Evolutionary conservation across 2,888 invertebrate species (phyloP), one percentile per base, ranked within the genome.

Genomic region (Therioaphis trifolii): DNA sequence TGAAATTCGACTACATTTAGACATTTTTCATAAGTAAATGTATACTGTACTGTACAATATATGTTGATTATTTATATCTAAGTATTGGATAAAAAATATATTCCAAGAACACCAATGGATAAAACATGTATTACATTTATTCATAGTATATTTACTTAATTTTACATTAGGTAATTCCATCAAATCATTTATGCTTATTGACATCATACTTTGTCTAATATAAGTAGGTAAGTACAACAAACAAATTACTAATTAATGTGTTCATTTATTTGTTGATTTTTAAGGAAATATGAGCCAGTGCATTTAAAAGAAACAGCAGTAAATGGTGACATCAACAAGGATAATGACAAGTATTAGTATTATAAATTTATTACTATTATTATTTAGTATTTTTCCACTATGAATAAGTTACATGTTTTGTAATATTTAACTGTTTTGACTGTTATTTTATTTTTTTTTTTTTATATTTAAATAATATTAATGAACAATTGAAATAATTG

Each of bases 241-340:
- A n/a, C n/a, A n/a, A n/a, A n/a, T n/a, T n/a, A n/a, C n/a, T 11
- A 15, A 61, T 76, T 76, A 29, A 63, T 63, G 2, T 55, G 49
- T 71, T 29, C 75, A n/a, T n/a, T n/a, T n/a, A n/a, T n/a, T n/a
- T 55, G 18, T 27, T 58, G 46, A 9, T 68, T 78, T 78, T 43
- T n/a, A 35, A 84, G 79, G 58, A 79, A 79, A 71, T 79, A 79
- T 29, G 15, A 79, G 15, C 43, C 27, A 29, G 71, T 79, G 24
- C 71, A 24, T 40, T 18, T 29, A 18, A 29, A 55, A n/a, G 79
- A 79, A 58, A 55, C 40, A 0, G 15, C 15, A n/a, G 43, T n/a
- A 71, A 79, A 79, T 7, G 43, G 46, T 29, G 29, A 79, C 4
- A 21, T 9, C 15, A 71, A n/a, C 27, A 58, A 71, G n/a, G 58